Evolutionary conservation across 2,888 invertebrate species (phyloP).

Genomic region (Agriopis leucophaearia): DNA sequence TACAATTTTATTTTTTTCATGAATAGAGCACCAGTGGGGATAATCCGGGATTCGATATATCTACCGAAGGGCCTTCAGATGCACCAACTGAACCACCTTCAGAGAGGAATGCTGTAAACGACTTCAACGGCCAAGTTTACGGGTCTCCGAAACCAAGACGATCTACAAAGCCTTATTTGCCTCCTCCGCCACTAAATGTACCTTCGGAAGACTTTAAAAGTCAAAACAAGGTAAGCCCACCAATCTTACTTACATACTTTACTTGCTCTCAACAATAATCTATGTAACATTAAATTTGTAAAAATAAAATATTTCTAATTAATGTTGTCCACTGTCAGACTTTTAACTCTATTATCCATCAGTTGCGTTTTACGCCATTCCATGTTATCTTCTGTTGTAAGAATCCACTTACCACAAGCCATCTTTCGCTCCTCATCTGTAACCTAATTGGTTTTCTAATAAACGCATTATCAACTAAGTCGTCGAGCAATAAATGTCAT

Average conservation of each 20-base stretch:
- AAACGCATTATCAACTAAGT: too few species aligned
- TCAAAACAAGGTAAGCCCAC: conserved; percentile 39
- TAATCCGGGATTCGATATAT: conserved; percentile 28
- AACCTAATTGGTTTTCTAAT: too few species aligned
- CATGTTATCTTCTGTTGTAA: too few species aligned
- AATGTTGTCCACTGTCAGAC: too few species aligned
- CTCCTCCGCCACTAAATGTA: conserved; percentile 44
- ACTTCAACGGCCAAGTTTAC: conserved; percentile 14
- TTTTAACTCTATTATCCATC: too few species aligned
- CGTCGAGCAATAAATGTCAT: too few species aligned
- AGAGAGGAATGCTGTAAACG: neutral
- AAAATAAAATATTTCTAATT: too few species aligned
- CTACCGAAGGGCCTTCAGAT: conserved; percentile 15
- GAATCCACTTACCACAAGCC: too few species aligned
- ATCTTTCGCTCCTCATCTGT: too few species aligned
- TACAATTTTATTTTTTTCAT: neutral
- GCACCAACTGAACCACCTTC: conserved; percentile 24
- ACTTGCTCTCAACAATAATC: too few species aligned
- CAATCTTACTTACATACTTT: neutral
- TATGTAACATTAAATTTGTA: too few species aligned
- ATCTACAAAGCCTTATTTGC: conserved; percentile 38
- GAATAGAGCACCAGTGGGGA: conserved; percentile 11
- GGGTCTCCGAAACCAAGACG: conserved; percentile 48
- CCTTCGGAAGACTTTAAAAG: conserved; percentile 37
- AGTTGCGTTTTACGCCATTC: too few species aligned